phyloP scores from a whole-genome alignment of 2,113 vertebrate species.

The Tretioscincus oriximinensis region DNA sequence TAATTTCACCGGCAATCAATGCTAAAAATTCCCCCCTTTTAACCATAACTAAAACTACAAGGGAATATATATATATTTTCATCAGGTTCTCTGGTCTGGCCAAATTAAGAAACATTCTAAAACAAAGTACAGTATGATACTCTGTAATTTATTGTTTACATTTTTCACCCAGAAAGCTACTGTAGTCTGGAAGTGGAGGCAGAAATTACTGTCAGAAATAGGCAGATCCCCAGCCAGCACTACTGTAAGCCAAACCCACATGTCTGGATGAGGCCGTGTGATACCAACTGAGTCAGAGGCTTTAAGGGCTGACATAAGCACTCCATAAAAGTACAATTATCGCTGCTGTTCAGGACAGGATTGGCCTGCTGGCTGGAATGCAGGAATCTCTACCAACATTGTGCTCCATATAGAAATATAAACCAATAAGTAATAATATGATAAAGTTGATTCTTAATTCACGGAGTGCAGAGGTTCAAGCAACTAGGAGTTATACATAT shows the following conservation, averaged over 20 bases:
- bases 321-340: neutral
- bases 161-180: neutral
- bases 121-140: neutral
- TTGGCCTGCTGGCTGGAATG: neutral
- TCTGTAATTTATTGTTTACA: neutral
- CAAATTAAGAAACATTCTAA: too few relatives aligned
- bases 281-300: conserved; percentile 9
- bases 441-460: neutral
- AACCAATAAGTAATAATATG: neutral
- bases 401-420: neutral
- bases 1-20: too few relatives aligned
- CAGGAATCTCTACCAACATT: neutral
- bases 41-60: too few relatives aligned
- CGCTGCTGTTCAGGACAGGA: neutral
- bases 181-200: neutral
- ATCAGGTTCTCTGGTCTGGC: too few relatives aligned
- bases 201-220: neutral
- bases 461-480: neutral
- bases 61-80: too few relatives aligned
- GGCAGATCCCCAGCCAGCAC: neutral
- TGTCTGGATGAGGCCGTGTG: neutral
- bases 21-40: too few relatives aligned
- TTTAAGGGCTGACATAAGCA: conserved; percentile 11
- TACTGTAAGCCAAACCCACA: neutral
- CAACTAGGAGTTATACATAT: neutral